Base-by-base conservation (phyloP, 2,113 vertebrate species). In the Dromaius novaehollandiae region DNA sequence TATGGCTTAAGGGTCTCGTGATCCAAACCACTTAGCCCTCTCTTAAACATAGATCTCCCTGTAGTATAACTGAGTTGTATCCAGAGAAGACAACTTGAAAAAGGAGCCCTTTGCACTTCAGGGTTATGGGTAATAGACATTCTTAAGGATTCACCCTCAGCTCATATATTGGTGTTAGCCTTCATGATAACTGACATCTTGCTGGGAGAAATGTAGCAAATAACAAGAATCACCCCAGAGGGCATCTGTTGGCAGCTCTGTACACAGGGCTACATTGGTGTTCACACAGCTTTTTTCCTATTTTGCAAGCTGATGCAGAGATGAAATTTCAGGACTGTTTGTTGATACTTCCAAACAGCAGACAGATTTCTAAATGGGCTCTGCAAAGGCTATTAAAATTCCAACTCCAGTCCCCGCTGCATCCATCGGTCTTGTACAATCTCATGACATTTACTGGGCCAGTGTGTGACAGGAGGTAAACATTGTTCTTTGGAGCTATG, bases 281-380 rank as follows among this genome's bases (percentile, higher is more conserved):
- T 58, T 79, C 66, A 73, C 38, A 55, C 36, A 66, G 32, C 32
- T 38, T 88, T 78, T 60, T 65, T n/a, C 34, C 24, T 95, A 64
- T 96, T 90, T 96, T 88, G 79, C 64, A 93, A 92, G 95, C 95
- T 94, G 92, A 86, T 73, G 93, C 46, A 86, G 66, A 89, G 95
- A 95, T 89, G 89, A 91, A 94, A 95, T 96, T 95, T 95, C 82
- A 60, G 63, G 91, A 92, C 75, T 78, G 79, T 94, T 83, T 96
- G 94, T 96, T 97, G 97, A 97, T 95, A 82, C 92, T 93, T 86
- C 83, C 73, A 91, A 90, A 97, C 89, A 79, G 92, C 80, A 86
- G 89, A 64, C 73, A 70, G 82, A 75, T 97, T 94, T 96, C 51
- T 96, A 97, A 94, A 91, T 87, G 76, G 71, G 88, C 90, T 95